Evolutionary conservation across 2,888 invertebrate genomes (phyloP), one percentile per base, ranked within the genome.

Genomic region (Xanthia togata): DNA sequence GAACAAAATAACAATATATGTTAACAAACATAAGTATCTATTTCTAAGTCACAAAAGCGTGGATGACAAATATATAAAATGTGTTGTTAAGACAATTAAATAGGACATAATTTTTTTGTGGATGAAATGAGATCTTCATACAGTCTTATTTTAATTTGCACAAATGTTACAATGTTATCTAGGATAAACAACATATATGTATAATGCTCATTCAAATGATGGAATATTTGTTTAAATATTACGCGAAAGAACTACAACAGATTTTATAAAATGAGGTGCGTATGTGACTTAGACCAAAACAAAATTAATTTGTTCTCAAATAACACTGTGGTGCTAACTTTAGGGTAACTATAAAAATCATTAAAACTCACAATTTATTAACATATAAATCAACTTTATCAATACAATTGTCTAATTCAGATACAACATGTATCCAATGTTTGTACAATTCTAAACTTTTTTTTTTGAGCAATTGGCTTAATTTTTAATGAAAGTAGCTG

Each of bases 1-100:
- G 94, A 92, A 92, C 89, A 94, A 95, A 95, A 92, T 94, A 96
- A 96, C 95, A 95, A 95, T 94, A 94, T 94, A 94, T 95, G 94
- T 94, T 94, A 96, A 96, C 95, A 95, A 96, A 95, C 93, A 94
- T 94, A 94, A 93, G 93, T 93, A 94, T 92, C 91, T 92, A 93
- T 93, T 91, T 92, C 95, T 94, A 95, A 95, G 95, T 94, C 95
- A 95, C 96, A 94, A 92, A 92, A 93, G 93, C 93, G 81, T 72
- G 64, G 77, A 70, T 73, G 76, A 82, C 72, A 80, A 87, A 81
- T 86, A 83, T 82, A 82, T 78, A 81, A 50, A 44, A 78, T 78
- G 44, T 76, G 63, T 80, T 77, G 47, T 78, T 70, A 76, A 63
- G 50, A 83, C 63, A 73, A 69, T 79, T 79, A 65, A 62, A 73